Conservation (phyloP, 2,888 invertebrate genomes). For the Drosophila longiperda region DNA sequence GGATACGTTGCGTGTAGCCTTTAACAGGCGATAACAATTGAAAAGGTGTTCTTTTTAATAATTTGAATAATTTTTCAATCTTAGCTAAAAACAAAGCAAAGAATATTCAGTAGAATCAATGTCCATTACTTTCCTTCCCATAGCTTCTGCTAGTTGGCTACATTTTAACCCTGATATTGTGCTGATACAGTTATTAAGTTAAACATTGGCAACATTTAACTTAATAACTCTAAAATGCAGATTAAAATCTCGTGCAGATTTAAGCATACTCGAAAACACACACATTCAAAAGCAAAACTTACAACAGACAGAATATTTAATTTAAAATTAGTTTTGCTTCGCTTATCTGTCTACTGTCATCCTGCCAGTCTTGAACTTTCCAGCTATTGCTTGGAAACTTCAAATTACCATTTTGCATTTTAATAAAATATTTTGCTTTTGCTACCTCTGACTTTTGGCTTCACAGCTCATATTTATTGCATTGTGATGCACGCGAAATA, state of each 20-base stretch:
- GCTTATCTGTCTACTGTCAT: conserved; percentile 57
- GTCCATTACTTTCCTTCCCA: neutral
- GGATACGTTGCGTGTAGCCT: conserved; percentile 1
- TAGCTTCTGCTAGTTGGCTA: neutral
- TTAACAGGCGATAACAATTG: neutral
- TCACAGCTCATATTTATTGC: conserved; percentile 62
- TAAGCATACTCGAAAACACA: neutral
- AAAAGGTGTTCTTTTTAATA: too few relatives aligned
- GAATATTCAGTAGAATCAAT: neutral
- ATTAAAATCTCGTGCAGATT: too few relatives aligned
- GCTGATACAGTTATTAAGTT: neutral
- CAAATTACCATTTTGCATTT: conserved; percentile 58
- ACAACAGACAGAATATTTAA: conserved; percentile 29
- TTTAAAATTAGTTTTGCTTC: conserved; percentile 60
- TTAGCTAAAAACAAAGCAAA: neutral
- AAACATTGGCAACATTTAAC: conserved; percentile 3
- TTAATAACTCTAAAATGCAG: conserved; percentile 39
- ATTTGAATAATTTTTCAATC: neutral
- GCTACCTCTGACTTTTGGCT: conserved; percentile 13
- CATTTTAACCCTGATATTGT: neutral
- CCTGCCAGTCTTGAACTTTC: conserved; percentile 13
- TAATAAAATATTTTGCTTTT: conserved; percentile 18
- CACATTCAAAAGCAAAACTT: conserved; percentile 9
- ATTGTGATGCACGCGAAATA: conserved; percentile 42
- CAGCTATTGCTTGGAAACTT: conserved; percentile 23